Conservation (phyloP, 2,113 vertebrate genomes). For the Psittacara wagleri region DNA sequence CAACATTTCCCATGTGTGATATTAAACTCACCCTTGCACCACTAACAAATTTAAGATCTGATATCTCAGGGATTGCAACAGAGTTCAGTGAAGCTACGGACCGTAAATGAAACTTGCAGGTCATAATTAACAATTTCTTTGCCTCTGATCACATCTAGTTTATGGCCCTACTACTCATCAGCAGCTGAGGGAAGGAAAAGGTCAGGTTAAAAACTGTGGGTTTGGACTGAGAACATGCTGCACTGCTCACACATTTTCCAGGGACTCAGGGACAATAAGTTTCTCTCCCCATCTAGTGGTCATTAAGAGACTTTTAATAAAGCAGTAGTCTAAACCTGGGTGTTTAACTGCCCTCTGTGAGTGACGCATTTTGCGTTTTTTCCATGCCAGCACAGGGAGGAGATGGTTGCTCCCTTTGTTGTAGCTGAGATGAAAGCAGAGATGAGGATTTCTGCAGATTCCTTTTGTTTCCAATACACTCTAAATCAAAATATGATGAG, state of each 20-base stretch:
- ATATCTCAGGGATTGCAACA: not conserved
- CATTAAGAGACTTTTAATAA: not conserved
- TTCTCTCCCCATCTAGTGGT: slow-evolving; percentile 76
- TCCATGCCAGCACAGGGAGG: not conserved
- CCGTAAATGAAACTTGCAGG: not conserved
- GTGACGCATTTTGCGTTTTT: not conserved
- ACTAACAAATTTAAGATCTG: not conserved
- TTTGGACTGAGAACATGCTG: accelerated
- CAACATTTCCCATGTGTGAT: not conserved
- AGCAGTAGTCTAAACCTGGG: not conserved
- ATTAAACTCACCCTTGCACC: not conserved
- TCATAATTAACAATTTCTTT: not conserved
- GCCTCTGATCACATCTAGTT: not conserved
- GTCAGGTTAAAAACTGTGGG: not conserved
- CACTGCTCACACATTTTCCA: not conserved
- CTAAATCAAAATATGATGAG: not conserved
- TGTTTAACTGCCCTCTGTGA: not conserved
- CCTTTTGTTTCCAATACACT: not conserved
- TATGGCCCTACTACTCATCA: not conserved
- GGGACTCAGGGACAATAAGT: not conserved
- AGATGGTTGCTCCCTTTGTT: not conserved
- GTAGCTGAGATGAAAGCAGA: not conserved
- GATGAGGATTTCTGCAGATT: not conserved
- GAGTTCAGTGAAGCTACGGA: not conserved
- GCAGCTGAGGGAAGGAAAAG: not conserved